These are phyloP conservation scores for Dione vanillae DNA, from an alignment of 2,888 invertebrate species.

Conservation along the genomic window DNA sequence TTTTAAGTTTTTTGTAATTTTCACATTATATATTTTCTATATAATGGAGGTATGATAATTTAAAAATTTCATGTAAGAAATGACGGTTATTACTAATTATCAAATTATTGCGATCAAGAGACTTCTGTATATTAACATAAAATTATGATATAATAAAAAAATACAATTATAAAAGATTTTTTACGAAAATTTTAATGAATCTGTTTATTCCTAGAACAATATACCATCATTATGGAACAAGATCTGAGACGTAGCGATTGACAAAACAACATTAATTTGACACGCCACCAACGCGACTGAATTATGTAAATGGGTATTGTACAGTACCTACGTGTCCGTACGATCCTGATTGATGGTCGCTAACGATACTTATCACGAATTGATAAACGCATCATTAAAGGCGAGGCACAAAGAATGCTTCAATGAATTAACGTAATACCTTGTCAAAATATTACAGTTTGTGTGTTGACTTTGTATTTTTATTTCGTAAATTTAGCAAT, in stretches of 20 bases:
- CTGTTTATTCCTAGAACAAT: background rate
- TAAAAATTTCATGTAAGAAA: too few relatives aligned
- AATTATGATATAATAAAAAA: too few relatives aligned
- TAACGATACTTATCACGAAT: conserved; percentile 48
- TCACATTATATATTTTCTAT: too few relatives aligned
- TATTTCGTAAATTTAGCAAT: background rate
- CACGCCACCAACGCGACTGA: conserved; percentile 62
- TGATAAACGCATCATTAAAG: conserved; percentile 57
- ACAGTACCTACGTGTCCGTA: conserved; percentile 66
- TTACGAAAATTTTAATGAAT: background rate
- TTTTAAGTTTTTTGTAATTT: too few relatives aligned
- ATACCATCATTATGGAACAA: background rate
- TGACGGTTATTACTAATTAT: too few relatives aligned
- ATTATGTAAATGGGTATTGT: conserved; percentile 73
- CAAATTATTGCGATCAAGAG: too few relatives aligned
- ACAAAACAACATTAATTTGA: conserved; percentile 44
- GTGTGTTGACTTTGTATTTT: background rate
- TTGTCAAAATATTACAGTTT: conserved; percentile 23
- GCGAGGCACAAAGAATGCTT: conserved; percentile 46
- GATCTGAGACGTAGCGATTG: conserved; percentile 29
- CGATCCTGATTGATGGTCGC: conserved; percentile 77
- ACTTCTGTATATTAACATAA: too few relatives aligned
- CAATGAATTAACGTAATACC: conserved; percentile 42
- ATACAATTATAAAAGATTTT: background rate
- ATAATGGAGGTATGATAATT: too few relatives aligned